Evolutionary conservation across 35 echinoderm and acorn worm genomes (phyloP).

Genomic region (Lytechinus pictus): DNA sequence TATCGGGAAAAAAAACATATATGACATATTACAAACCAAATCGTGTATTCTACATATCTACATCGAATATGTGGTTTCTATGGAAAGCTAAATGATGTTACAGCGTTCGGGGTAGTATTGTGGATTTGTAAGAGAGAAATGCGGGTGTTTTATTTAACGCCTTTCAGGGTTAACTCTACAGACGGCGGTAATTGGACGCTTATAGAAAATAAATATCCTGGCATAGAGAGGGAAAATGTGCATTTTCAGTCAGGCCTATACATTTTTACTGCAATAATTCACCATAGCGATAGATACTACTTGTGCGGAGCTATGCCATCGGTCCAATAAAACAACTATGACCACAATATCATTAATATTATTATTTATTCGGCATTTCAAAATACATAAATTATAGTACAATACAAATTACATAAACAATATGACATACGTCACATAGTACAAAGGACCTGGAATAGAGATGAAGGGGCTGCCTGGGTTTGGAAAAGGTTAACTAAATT

Average conservation of each 20-base stretch:
- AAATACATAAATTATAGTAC: too few species aligned
- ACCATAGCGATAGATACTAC: too few species aligned
- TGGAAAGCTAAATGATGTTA: not conserved
- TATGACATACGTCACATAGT: too few species aligned
- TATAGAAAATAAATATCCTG: not conserved
- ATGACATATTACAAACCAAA: not conserved
- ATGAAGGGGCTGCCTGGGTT: too few species aligned
- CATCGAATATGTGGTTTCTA: not conserved
- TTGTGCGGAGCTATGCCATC: too few species aligned
- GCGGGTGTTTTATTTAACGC: not conserved
- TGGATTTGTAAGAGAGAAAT: not conserved
- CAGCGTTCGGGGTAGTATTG: not conserved
- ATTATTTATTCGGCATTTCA: too few species aligned
- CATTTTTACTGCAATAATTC: not conserved
- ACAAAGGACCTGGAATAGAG: too few species aligned
- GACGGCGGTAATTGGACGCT: not conserved
- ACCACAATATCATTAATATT: too few species aligned
- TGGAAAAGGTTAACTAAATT: too few species aligned
- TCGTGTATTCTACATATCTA: not conserved
- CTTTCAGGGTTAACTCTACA: not conserved
- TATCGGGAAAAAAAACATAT: too few species aligned
- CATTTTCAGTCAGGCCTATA: not conserved
- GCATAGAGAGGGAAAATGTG: not conserved
- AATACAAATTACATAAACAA: too few species aligned
- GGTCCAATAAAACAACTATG: too few species aligned